phyloP scores from a whole-genome alignment of 2,888 invertebrate genomes.

The Chironomus tentans region DNA sequence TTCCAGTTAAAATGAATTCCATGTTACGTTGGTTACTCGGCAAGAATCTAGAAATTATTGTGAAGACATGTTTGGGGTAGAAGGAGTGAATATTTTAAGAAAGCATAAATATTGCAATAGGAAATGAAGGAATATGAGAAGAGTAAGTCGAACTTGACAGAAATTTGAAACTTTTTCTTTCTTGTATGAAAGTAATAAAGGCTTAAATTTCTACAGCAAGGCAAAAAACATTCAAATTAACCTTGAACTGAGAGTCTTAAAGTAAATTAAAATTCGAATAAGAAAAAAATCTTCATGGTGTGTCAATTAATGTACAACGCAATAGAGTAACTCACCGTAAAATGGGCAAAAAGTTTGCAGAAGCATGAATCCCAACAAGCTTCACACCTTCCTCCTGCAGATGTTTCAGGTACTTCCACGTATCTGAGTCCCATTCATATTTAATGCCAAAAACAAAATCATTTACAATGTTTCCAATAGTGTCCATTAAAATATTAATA shows the following conservation, averaged over 20 bases:
- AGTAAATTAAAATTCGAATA: too few species aligned
- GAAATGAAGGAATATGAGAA: neutral
- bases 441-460: constrained; percentile 67
- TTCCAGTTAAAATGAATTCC: constrained; percentile 56
- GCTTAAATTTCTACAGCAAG: too few species aligned
- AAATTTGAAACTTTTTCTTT: too few species aligned
- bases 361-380: constrained; percentile 71
- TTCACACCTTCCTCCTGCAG: constrained; percentile 77
- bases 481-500: constrained; percentile 45
- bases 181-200: too few species aligned
- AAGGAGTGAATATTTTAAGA: constrained; percentile 4
- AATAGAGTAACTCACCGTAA: constrained; percentile 47
- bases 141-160: too few species aligned
- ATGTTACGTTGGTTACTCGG: constrained; percentile 56
- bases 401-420: constrained; percentile 67
- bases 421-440: constrained; percentile 57
- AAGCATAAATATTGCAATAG: constrained; percentile 1
- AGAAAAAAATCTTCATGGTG: too few species aligned
- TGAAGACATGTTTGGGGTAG: neutral
- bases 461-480: constrained; percentile 68
- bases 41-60: constrained; percentile 32
- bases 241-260: too few species aligned
- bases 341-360: constrained; percentile 76
- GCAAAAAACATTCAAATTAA: too few species aligned
- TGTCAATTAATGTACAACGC: neutral